Evolutionary conservation across 2,888 invertebrate species (phyloP), one percentile per base, ranked within the genome.

Genomic region (Strigamia transsilvanica): DNA sequence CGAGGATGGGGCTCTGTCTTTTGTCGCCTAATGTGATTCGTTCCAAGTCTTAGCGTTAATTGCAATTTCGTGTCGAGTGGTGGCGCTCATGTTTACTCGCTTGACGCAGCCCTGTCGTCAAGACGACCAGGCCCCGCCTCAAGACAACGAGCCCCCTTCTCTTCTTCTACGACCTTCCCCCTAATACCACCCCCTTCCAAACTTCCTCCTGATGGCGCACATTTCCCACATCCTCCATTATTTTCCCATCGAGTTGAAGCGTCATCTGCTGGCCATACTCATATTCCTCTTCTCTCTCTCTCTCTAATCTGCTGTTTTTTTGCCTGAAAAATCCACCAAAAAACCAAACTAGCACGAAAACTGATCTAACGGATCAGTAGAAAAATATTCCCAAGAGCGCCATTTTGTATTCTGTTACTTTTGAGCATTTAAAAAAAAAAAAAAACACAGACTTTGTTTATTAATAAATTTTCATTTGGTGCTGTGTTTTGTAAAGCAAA

Each of bases 41-140:
- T 79, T 79, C 79, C 41, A 38, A 79, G 79, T 38, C 38, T 79
- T 79, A 79, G 41, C 79, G 42, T 79, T 79, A 79, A 79, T 79
- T 79, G 79, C 79, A 42, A 79, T 79, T 79, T 42, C 42, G 79
- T 79, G 79, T 79, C 42, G 41, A 38, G 79, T 79, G 42, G 79
- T 79, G 79, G 42, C 79, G 79, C 41, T 38, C 42, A 18, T 79
- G 79, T 79, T 79, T 79, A 79, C 79, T 38, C 79, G 66, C 66
- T 23, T 66, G 66, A 66, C 79, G 41, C 79, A 38, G 38, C 38
- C 42, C 9, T 21, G 79, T 79, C 42, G 38, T 42, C 79, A 21
- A 38, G 79, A 42, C 79, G 79, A 79, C 34, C 79, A 42, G 38
- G 38, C 41, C 79, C 41, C 79, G 41, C 42, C 79, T 79, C 38